These are phyloP conservation scores for Stegostoma tigrinum DNA, from an alignment of 2,113 vertebrate genomes.

Conservation along the genomic window DNA sequence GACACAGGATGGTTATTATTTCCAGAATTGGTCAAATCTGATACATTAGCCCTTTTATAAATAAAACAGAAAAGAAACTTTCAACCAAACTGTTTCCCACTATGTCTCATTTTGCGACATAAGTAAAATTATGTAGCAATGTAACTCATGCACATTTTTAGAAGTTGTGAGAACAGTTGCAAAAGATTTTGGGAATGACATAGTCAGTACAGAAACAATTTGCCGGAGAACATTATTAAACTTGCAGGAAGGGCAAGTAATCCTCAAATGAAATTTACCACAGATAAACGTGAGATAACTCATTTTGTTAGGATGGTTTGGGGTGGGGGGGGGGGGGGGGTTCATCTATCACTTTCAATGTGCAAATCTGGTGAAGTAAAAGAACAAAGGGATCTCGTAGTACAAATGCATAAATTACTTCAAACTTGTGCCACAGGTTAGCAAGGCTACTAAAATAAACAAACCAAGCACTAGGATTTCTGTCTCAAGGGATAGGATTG, in stretches of 20 bases:
- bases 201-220: background rate
- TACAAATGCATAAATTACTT: background rate
- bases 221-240: background rate
- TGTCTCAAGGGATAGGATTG: background rate
- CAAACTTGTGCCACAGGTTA: background rate
- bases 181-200: background rate
- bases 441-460: background rate
- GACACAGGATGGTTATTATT: background rate
- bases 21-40: constrained; percentile 14
- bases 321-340: too few relatives aligned
- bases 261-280: background rate
- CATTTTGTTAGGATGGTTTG: background rate
- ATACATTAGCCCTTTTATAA: background rate
- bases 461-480: background rate
- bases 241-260: background rate
- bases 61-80: background rate
- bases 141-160: background rate
- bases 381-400: background rate
- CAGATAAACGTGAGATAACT: background rate
- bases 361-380: background rate
- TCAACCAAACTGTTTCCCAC: background rate
- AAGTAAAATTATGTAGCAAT: background rate
- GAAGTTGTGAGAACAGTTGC: too few relatives aligned
- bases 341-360: background rate
- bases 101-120: background rate